Evolutionary conservation across 2,113 vertebrate genomes (phyloP).

Genomic region (Leucosticte australis): DNA sequence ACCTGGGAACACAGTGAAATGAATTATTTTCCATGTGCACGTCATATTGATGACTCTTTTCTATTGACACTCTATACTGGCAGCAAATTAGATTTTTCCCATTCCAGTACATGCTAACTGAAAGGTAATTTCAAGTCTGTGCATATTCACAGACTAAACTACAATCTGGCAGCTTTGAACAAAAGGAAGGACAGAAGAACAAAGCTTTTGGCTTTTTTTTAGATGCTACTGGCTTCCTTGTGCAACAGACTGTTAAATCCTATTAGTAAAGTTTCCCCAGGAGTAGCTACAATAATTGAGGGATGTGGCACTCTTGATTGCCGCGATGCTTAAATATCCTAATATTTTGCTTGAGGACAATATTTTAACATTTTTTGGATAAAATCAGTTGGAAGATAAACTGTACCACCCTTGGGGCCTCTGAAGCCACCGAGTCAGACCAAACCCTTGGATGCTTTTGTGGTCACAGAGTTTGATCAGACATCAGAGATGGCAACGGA

Average conservation of each 20-base stretch:
- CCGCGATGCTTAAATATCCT: background rate
- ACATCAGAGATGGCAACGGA: background rate
- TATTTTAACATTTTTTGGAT: background rate
- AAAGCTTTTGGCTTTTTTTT: background rate
- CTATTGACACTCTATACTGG: slow-evolving; percentile 1
- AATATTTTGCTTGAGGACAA: background rate
- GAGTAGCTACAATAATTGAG: slow-evolving; percentile 27
- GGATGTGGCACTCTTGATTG: background rate
- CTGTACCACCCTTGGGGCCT: background rate
- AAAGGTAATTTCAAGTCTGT: slow-evolving; percentile 39
- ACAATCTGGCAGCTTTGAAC: slow-evolving; percentile 9
- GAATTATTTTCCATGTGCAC: background rate
- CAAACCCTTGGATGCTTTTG: background rate
- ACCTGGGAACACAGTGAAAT: background rate
- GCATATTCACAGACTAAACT: slow-evolving; percentile 37
- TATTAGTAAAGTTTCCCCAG: slow-evolving; percentile 51
- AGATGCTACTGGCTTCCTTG: slow-evolving; percentile 28
- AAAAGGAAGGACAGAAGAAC: background rate
- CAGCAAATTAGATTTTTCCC: slow-evolving; percentile 46
- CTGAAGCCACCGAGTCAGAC: background rate
- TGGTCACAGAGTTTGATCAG: background rate
- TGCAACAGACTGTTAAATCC: slow-evolving; percentile 68
- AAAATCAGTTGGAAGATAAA: background rate
- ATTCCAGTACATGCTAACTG: slow-evolving; percentile 6
- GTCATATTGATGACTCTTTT: slow-evolving; percentile 12